Evolutionary conservation across 2,113 vertebrate species (phyloP), one percentile per base, ranked within the genome.

Genomic region (Salminus brasiliensis): DNA sequence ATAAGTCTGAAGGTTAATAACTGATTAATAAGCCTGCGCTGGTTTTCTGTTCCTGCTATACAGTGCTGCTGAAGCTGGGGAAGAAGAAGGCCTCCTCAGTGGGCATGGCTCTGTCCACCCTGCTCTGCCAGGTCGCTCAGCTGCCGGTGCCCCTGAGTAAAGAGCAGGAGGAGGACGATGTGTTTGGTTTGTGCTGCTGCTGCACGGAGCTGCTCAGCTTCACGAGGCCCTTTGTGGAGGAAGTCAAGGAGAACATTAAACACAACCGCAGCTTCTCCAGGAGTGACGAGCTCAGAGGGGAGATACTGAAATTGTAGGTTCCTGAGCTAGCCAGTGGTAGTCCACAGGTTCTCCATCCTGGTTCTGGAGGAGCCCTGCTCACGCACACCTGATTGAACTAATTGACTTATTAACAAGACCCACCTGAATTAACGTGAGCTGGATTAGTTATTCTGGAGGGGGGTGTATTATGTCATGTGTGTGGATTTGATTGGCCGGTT

Each of bases 231-330:
- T 98, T 99, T 79, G 94, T 96, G 85, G 86, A 91, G 60, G 94
- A 97, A 89, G 91, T 92, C 63, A 85, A 83, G 67, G 85, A 87
- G 76, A 85, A 87, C 49, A 79, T 77, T 34, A 59, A 53, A 52
- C 76, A 73, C 73, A 85, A 88, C 1, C 87, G 84, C 7, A 43
- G 75, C 74, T 76, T 11, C 2, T 23, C 57, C 3, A 85, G 82
- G 67, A 91, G 92, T 57, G 89, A 87, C 10, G 96, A 98, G 86
- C 91, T 98, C 76, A 94, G 90, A 89, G 93, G 94, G 70, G 98
- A 99, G 78, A 86, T 99, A 83, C 74, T 97, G 11, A 97, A 96
- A 83, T 99, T 97, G 98, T 99, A 91, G 93, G 97, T 90, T 0
- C 67, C 30, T 23, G n/a, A n/a, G n/a, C n/a, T n/a, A n/a, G n/a